Evolutionary conservation across 2,113 vertebrate species (phyloP).

Genomic region (Chionis minor): DNA sequence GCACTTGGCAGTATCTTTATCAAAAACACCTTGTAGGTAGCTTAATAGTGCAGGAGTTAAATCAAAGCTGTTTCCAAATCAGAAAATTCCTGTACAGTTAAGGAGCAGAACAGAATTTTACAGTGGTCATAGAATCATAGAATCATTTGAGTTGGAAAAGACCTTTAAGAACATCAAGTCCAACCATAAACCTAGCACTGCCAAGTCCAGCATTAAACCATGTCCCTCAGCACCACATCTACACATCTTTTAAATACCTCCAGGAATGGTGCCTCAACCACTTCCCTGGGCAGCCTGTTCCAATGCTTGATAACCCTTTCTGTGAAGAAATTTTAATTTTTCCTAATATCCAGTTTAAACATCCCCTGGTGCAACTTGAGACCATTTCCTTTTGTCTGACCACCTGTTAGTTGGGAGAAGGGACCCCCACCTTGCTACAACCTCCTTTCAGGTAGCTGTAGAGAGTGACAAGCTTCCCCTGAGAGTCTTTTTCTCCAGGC

Average conservation of each 20-base stretch:
- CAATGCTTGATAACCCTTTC: background rate
- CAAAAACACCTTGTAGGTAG: accelerated
- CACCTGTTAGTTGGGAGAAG: background rate
- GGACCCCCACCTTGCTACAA: background rate
- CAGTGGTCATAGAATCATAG: background rate
- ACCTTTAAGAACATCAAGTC: background rate
- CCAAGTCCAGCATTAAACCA: background rate
- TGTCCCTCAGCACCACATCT: background rate
- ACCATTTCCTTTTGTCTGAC: background rate
- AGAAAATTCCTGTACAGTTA: background rate
- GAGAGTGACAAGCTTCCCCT: background rate
- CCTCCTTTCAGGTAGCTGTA: background rate
- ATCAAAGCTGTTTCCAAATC: background rate
- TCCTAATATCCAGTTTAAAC: background rate
- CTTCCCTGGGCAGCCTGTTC: background rate
- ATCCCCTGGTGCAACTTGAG: background rate
- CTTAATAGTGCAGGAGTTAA: background rate
- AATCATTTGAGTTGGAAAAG: background rate
- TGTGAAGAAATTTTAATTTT: background rate
- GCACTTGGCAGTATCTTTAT: background rate
- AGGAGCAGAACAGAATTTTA: background rate
- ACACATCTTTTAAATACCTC: background rate
- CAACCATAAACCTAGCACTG: background rate
- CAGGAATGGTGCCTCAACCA: background rate
- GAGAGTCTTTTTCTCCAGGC: background rate